A percentile compares a stretch with the other conserved stretches of the same genome.
These are phyloP conservation scores for Diarsia dahlii DNA, from an alignment of 2,888 invertebrate species.

Conservation along the genomic window DNA sequence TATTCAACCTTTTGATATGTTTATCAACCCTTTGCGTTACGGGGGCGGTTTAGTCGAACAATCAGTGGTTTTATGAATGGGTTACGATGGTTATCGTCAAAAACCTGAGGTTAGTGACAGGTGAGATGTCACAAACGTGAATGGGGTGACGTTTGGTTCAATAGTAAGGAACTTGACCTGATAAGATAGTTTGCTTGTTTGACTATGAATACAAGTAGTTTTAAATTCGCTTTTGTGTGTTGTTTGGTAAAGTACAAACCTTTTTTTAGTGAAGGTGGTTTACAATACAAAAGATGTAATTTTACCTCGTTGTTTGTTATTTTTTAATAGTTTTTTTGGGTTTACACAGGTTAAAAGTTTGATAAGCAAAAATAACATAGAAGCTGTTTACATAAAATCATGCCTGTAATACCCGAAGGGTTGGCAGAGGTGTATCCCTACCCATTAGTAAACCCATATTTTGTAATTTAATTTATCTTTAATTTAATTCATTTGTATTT, in stretches of 20 bases:
- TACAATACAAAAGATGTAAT: conserved; percentile 55
- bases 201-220: conserved; percentile 72
- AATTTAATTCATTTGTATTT: too few species aligned
- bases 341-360: conserved; percentile 17
- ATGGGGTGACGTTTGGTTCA: conserved; percentile 75
- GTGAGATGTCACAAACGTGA: conserved; percentile 88
- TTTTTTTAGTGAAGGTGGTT: conserved; percentile 34
- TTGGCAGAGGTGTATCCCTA: too few species aligned
- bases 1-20: conserved; percentile 87
- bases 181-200: conserved; percentile 77
- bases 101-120: conserved; percentile 88
- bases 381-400: too few species aligned
- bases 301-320: conserved; percentile 44
- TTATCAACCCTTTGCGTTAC: conserved; percentile 89
- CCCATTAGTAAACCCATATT: too few species aligned
- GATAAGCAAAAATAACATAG: background rate
- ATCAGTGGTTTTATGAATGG: conserved; percentile 85
- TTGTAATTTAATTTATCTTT: too few species aligned
- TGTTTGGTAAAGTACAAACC: conserved; percentile 65
- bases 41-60: conserved; percentile 85
- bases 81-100: conserved; percentile 85
- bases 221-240: conserved; percentile 71
- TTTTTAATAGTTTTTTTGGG: conserved; percentile 25
- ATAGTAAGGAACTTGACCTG: conserved; percentile 82
- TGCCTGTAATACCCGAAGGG: too few species aligned